Base-by-base conservation (phyloP, 1,140 invertebrate species). In the Eumaeus atala region DNA sequence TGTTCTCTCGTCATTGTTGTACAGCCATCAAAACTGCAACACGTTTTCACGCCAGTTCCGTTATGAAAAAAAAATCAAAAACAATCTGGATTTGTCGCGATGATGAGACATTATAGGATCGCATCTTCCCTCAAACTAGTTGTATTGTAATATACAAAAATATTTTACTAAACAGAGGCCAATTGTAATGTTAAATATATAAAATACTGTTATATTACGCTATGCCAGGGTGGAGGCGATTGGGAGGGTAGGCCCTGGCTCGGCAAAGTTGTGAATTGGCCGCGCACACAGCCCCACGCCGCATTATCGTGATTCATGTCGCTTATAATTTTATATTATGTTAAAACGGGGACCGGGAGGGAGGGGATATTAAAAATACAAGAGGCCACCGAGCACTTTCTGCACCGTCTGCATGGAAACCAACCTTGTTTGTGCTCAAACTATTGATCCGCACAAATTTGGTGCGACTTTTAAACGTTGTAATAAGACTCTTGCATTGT, bases 251-350 rank as follows among this genome's bases (percentile, higher is more conserved):
- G 61, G 62, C 67, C 64, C 73, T 50, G 40, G 28, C 50, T 70
- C 72, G 71, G 71, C 69, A 65, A 81, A 83, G 65, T 81, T 83
- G 77, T 83, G 79, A 85, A 83, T 83, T 82, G 79, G 79, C 79
- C 77, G 72, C 76, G 72, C 77, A 77, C 61, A 62, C 77, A 76
- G 69, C 63, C 64, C 73, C 72, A 66, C 74, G 66, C 62, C 71
- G 76, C 79, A 82, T 85, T 83, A 85, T 85, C 77, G 77, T 83
- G 82, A 85, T 83, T 85, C 82, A 85, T 83, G 81, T 75, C 82
- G 74, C 74, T 85, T 85, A 85, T 85, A 85, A 83, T 85, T 85
- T 85, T 85, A 85, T 85, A 85, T 85, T 85, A 85, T 85, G 82
- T 85, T 85, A 85, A 85, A 83, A 73, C 73, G 74, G 72, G 66